Evolutionary conservation across 2,888 invertebrate species (phyloP), one percentile per base, ranked within the genome.

Genomic region (Chironomus riparius): DNA sequence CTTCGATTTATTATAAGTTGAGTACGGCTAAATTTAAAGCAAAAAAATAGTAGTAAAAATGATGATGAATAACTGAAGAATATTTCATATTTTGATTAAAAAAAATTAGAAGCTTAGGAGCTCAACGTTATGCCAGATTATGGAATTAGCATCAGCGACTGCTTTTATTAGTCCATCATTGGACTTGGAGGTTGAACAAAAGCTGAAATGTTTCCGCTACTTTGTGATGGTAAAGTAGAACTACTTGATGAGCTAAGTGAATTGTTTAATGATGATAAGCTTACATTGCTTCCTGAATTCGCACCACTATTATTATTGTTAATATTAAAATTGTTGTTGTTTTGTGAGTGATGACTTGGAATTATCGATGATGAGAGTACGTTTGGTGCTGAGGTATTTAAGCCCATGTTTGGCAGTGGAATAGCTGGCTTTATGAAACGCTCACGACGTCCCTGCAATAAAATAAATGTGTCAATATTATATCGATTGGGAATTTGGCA

Each of bases 401-500:
- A 83, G 76, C 85, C 86, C 78, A 86, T 82, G 79, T 86, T 85
- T 78, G 85, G 85, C 78, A 87, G 86, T 77, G 93, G 93, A 82
- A 92, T 89, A 77, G 93, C 94, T 77, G 94, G 94, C 83, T 94
- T 94, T 77, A 94, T 91, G 82, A 94, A 94, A 79, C 94, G 88
- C 82, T 94, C 94, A 80, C 91, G 88, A 78, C 91, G 88, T 78
- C 87, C 86, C 89, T 88, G 81, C 61, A 38, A 38, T 7, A 10
- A 38, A 4, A 2, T 5, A 38, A 28, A 28, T 4, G 24, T 28
- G 6, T 28, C 6, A 28, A 28, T 28, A 28, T n/a, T n/a, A n/a
- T n/a, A 28, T 28, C 5, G 5, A 28, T 28, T 6, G 28, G n/a
- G n/a, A n/a, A n/a, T n/a, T n/a, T n/a, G n/a, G n/a, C n/a, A n/a